Conservation (phyloP, 2,113 vertebrate genomes). For the Hypocryptadius cinnamomeus region DNA sequence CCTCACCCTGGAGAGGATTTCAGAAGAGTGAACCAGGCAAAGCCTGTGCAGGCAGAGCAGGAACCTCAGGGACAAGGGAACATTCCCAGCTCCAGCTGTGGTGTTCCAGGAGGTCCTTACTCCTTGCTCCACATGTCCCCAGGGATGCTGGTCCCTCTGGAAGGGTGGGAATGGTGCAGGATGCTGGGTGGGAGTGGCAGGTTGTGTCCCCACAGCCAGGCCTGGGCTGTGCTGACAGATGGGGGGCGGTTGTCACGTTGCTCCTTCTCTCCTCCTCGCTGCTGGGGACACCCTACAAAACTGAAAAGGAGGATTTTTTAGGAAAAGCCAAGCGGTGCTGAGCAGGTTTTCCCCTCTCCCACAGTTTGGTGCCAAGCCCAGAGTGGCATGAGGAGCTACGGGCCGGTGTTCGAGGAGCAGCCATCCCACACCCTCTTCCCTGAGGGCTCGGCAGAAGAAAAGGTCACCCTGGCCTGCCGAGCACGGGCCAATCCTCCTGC, state of each 20-base stretch:
- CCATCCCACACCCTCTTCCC: constrained; percentile 85
- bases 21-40: accelerated
- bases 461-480: constrained; percentile 82
- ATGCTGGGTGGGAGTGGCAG: not conserved
- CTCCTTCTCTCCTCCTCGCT: not conserved
- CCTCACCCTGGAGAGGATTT: not conserved
- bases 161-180: not conserved
- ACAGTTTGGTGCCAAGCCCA: constrained; percentile 59
- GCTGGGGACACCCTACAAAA: not conserved
- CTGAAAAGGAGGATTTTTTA: not conserved
- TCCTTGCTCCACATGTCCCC: not conserved
- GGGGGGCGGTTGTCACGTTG: not conserved
- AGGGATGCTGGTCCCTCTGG: not conserved
- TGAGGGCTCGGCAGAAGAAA: constrained; percentile 86
- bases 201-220: not conserved
- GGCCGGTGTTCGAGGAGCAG: constrained; percentile 93
- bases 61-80: not conserved
- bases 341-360: not conserved
- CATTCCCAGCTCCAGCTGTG: not conserved
- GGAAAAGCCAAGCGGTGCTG: not conserved
- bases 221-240: not conserved
- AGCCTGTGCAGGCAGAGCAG: not conserved
- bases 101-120: not conserved
- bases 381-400: constrained; percentile 70
- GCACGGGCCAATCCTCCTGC: constrained; percentile 89